Base-by-base conservation (phyloP, 2,113 vertebrate species). In the Callopanchax toddi region DNA sequence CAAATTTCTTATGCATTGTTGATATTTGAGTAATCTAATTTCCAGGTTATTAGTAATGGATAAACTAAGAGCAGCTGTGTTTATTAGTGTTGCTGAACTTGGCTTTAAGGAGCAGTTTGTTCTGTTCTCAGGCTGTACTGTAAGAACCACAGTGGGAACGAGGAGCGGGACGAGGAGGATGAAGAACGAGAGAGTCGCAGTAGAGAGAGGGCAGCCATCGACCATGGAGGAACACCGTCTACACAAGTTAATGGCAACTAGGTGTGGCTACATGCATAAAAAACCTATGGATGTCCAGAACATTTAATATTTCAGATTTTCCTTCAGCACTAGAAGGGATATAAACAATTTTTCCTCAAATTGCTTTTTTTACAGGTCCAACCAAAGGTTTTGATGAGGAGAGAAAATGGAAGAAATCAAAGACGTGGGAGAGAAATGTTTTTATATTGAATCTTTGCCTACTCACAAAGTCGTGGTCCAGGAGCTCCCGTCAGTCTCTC, bases 141-240 rank as follows among this genome's bases (percentile, higher is more conserved):
- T 93, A 98, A 99, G 95, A 99, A 98, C 87, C 97, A 99, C 93
- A 98, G 97, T 83, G 97, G 97, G 66, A 99, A 99, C 18, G 97
- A 99, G 82, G 96, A 99, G 86, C 90, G 97, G 78, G 97, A 99
- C 76, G 97, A 99, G 91, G 97, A 99, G 86, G 97, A 99, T 49
- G 97, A 99, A 81, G 97, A 99, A 79, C 90, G 97, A 86, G 97
- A 99, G 91, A 98, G 93, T 87, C 96, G 95, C 91, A 98, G 95
- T 79, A 94, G 94, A 89, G 94, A 94, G 86, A 96, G 92, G 84
- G 90, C 94, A 74, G 94, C 92, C 52, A 90, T 74, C 74, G 92
- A 95, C 85, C 93, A 92, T 21, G 88, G 91, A 73, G 90, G 92
- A 87, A 93, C 93, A 86, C 88, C 86, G 77, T 91, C 82, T 7